These are phyloP conservation scores for Drosophila meridionalis DNA, from an alignment of 2,888 invertebrate genomes.

Conservation along the genomic window DNA sequence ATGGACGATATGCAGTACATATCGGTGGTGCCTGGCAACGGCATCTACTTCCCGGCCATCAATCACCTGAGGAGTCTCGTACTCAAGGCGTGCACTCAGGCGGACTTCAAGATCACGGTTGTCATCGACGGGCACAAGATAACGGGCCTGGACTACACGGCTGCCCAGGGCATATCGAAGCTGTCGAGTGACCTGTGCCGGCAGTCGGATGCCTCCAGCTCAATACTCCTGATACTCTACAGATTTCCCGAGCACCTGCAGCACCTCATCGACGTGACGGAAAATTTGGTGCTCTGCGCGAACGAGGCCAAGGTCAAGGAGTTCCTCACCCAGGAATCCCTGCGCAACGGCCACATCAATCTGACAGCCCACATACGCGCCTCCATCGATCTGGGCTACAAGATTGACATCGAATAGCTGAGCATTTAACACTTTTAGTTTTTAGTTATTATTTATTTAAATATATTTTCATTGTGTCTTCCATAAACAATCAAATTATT, in stretches of 20 bases:
- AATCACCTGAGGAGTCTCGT: conserved; percentile 88
- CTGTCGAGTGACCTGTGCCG: conserved; percentile 80
- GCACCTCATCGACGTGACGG: conserved; percentile 81
- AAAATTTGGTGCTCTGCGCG: conserved; percentile 83
- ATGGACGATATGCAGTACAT: conserved; percentile 87
- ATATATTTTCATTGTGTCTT: conserved; percentile 22
- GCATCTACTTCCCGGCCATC: conserved; percentile 90
- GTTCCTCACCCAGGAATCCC: conserved; percentile 83
- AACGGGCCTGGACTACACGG: conserved; percentile 89
- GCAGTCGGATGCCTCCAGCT: conserved; percentile 68
- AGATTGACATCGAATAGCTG: conserved; percentile 81
- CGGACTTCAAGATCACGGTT: conserved; percentile 86
- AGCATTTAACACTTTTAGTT: conserved; percentile 19
- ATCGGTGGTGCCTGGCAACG: conserved; percentile 88
- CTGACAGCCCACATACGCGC: conserved; percentile 84
- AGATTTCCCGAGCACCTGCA: conserved; percentile 78
- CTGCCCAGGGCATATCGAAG: conserved; percentile 86
- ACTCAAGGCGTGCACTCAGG: conserved; percentile 86
- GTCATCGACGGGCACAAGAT: conserved; percentile 89
- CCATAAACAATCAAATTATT: conserved; percentile 29
- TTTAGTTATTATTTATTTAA: conserved; percentile 61
- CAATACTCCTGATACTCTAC: conserved; percentile 79
- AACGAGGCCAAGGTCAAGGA: conserved; percentile 80
- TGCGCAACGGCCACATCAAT: conserved; percentile 83
- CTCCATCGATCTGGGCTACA: conserved; percentile 84